phyloP scores from a whole-genome alignment of 2,797 vertebrate genomes.

The Todus mexicanus region DNA sequence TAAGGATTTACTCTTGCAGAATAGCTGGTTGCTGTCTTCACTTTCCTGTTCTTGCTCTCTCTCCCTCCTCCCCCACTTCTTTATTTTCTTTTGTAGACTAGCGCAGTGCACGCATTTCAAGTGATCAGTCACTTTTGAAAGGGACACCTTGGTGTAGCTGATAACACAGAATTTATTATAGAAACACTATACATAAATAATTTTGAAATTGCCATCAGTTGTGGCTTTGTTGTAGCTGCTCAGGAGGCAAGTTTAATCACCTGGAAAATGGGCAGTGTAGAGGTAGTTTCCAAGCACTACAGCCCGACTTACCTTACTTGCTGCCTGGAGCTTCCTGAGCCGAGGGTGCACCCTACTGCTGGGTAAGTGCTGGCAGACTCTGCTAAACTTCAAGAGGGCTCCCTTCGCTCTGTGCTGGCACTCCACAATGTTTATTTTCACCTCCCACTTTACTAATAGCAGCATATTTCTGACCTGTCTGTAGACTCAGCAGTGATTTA shows the following conservation, averaged over 20 bases:
- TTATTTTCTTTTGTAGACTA: background rate
- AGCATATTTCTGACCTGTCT: background rate
- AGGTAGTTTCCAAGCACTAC: background rate
- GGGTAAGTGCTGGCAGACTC: background rate
- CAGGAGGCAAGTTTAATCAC: background rate
- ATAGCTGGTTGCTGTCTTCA: background rate
- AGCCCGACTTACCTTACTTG: background rate
- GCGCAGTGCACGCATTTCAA: rapidly evolving
- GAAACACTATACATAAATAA: background rate
- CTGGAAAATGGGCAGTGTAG: background rate
- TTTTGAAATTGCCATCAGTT: background rate
- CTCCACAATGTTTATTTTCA: background rate
- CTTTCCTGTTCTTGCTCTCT: background rate
- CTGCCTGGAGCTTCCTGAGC: background rate
- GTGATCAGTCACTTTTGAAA: background rate
- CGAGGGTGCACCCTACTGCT: background rate
- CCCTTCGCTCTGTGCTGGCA: rapidly evolving
- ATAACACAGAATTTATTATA: background rate
- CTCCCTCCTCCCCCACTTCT: rapidly evolving
- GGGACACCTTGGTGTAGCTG: background rate
- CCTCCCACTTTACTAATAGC: background rate
- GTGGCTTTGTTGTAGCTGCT: background rate
- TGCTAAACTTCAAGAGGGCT: background rate
- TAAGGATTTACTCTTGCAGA: background rate
- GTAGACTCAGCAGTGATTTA: background rate